Base-by-base conservation (phyloP, 1,140 invertebrate species). In the Lamellibrachia luymesi region DNA sequence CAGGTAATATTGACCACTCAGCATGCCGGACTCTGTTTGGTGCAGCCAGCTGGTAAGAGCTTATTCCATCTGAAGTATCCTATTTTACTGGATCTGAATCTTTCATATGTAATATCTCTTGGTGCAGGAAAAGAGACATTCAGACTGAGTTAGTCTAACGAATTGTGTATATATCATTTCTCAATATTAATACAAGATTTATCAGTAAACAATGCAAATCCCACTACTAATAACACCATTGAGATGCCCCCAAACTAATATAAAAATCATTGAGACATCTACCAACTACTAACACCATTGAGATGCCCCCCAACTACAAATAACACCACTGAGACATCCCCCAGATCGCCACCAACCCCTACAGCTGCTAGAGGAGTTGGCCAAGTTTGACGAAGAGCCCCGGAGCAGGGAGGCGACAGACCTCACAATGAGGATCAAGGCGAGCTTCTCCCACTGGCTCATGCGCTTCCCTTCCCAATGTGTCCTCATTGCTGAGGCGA, bases 401-500 rank as follows among this genome's bases (percentile, higher is more conserved):
- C 93, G 92, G 22, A 93, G 80, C 27, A 38, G 93, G 0, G 93
- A 93, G 25, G 93, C 94, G 50, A 94, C 94, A 50, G 94, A 95
- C 6, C 80, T 95, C 49, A 93, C 93, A 1, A 92, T 56, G 27
- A 94, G 95, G 49, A 94, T 95, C 38, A 94, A 94, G 50, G 94
- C 95, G 22, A 94, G 94, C 2, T 95, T 95, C 93, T 92, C 94
- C 49, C 95, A 96, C 92, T 96, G 96, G 96, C 89, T 96, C 93
- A 94, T 96, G 38, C 94, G 95, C 38, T 96, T 95, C 93, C 96
- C 96, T 2, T 94, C 94, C 1, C 95, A 96, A 93, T 95, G 95
- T 94, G 95, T 96, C 25, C 80, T 95, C 22, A 94, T 95, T 2
- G 93, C 96, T 1, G 96, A 96, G 92, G 95, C 94, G 5, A 95